Percentiles rank a stretch among this genome's conserved stretches.
phyloP scores from a whole-genome alignment of 2,113 vertebrate species.

The Chaetorhynchus papuensis region DNA sequence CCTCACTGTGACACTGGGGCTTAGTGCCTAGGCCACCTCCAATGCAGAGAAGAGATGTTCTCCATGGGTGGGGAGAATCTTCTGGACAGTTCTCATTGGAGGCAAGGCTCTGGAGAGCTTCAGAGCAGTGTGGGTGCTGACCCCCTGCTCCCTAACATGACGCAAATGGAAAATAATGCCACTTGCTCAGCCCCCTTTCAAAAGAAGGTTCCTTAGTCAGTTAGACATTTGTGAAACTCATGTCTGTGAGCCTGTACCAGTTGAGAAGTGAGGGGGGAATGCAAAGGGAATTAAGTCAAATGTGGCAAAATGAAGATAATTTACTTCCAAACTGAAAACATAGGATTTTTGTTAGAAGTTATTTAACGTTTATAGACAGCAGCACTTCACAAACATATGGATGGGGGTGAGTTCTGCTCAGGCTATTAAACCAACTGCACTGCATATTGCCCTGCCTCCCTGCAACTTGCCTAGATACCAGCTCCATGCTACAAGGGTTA shows the following conservation, averaged over 20 bases:
- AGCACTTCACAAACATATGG: not conserved
- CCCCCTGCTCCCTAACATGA: not conserved
- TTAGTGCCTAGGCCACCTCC: not conserved
- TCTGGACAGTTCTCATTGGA: not conserved
- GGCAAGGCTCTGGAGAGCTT: not conserved
- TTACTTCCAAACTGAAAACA: not conserved
- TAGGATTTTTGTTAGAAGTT: not conserved
- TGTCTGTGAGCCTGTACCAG: not conserved
- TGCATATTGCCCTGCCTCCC: not conserved
- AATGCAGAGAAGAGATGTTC: not conserved
- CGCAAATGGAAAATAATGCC: not conserved
- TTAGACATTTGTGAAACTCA: not conserved
- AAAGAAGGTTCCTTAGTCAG: not conserved
- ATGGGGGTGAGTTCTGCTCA: not conserved
- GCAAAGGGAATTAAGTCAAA: not conserved
- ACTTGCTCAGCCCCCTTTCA: not conserved
- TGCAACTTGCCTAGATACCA: not conserved
- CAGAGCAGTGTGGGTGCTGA: not conserved
- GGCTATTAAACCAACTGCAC: not conserved
- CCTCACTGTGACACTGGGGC: not conserved
- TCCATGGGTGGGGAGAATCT: accelerated
- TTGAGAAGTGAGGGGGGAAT: not conserved
- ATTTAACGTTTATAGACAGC: not conserved
- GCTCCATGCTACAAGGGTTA: not conserved
- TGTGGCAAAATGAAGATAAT: not conserved